A percentile compares a stretch with the other conserved stretches of the same genome.
Conservation (phyloP, 2,113 vertebrate genomes). For the Canis aureus region DNA sequence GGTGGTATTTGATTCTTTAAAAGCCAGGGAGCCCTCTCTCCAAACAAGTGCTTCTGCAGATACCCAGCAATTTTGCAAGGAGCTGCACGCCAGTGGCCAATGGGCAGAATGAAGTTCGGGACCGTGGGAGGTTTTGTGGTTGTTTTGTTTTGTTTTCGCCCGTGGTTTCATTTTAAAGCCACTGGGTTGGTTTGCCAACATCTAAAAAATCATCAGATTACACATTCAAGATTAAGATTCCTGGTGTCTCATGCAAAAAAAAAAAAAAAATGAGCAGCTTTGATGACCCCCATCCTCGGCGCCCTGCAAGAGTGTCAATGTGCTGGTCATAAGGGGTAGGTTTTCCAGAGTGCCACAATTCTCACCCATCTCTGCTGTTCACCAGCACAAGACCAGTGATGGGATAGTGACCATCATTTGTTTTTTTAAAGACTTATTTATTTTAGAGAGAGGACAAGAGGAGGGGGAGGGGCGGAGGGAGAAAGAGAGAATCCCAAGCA, state of each 20-base stretch:
- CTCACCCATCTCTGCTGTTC: background rate
- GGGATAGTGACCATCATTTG: background rate
- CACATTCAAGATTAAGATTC: background rate
- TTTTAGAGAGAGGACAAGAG: no score
- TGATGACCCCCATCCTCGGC: background rate
- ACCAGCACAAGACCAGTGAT: background rate
- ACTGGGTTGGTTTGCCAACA: background rate
- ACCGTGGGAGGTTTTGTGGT: background rate
- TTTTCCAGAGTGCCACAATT: background rate
- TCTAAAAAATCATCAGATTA: background rate
- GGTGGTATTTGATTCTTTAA: background rate
- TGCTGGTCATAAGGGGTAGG: no score
- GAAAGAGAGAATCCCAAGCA: no score
- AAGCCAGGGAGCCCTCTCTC: background rate
- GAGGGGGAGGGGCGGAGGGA: no score
- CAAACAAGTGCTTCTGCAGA: background rate
- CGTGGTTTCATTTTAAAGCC: background rate
- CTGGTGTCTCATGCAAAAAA: background rate
- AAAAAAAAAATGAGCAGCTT: background rate
- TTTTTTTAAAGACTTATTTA: background rate
- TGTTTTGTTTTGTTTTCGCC: background rate
- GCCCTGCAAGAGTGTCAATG: no score
- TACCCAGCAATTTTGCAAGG: background rate
- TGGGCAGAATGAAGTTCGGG: background rate
- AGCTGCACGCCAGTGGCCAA: background rate